A percentile compares a stretch with the other conserved stretches of the same genome.
phyloP scores from a whole-genome alignment of 2,797 vertebrate genomes.

The Falco novaeseelandiae region DNA sequence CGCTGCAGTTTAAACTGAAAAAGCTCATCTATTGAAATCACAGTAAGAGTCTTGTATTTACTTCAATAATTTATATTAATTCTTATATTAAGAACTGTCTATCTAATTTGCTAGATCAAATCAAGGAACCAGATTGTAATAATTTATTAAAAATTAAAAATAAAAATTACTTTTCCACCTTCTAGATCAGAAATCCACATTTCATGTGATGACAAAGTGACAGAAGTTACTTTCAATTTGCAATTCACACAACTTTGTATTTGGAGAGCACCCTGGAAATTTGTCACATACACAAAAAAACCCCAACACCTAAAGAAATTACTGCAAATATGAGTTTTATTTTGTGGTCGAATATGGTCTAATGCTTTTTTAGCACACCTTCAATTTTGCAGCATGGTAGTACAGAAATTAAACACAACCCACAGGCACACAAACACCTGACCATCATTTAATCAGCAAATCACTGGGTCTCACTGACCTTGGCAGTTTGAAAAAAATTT shows the following conservation, averaged over 20 bases:
- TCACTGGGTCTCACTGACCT: background rate
- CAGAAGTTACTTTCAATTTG: background rate
- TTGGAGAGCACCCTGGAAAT: background rate
- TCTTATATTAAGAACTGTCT: background rate
- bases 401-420: background rate
- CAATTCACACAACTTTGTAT: background rate
- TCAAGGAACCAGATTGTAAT: background rate
- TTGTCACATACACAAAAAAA: background rate
- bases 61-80: background rate
- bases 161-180: background rate
- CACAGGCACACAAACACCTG: background rate
- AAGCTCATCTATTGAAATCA: background rate
- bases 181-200: background rate
- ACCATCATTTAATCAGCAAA: background rate
- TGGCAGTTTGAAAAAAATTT: background rate
- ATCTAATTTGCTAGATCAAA: background rate
- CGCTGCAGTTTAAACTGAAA: background rate
- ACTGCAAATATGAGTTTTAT: background rate
- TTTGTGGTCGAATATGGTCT: background rate
- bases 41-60: background rate
- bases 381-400: background rate
- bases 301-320: background rate
- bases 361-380: background rate
- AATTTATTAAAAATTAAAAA: accelerated
- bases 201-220: background rate